phyloP scores from a whole-genome alignment of 2,113 vertebrate species.

The Elaphurus davidianus region DNA sequence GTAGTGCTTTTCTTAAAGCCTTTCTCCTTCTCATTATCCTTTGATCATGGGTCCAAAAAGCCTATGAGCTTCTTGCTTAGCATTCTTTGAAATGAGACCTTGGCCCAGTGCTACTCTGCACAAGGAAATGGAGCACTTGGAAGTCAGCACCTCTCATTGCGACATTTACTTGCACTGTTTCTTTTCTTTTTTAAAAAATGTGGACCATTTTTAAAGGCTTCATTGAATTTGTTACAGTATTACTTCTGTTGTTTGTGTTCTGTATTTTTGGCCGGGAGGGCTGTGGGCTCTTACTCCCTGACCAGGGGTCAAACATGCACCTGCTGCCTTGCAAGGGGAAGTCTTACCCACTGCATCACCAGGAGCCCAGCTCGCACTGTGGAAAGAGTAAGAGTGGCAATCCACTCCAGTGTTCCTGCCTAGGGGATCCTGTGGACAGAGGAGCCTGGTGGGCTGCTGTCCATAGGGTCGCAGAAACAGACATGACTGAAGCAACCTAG shows the following conservation, averaged over 20 bases:
- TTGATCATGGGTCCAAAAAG: background rate
- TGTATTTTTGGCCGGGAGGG: background rate
- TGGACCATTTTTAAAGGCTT: background rate
- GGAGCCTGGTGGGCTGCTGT: too few species aligned
- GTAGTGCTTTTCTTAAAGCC: too few species aligned
- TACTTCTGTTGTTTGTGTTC: background rate
- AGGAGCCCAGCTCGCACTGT: background rate
- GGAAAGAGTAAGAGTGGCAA: background rate
- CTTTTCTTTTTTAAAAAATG: background rate
- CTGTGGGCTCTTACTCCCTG: background rate
- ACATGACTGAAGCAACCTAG: too few species aligned
- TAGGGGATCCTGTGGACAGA: too few species aligned
- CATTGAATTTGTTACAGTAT: background rate
- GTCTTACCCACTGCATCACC: background rate
- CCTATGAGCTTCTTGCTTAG: background rate
- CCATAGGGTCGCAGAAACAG: too few species aligned
- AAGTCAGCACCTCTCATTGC: background rate
- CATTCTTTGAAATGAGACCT: background rate
- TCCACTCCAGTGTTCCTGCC: too few species aligned
- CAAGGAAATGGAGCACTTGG: background rate
- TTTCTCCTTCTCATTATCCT: background rate
- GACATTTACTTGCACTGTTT: background rate
- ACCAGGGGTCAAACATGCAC: background rate
- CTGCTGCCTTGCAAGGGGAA: background rate
- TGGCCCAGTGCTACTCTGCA: accelerated